Evolutionary conservation across 2,797 vertebrate genomes (phyloP).

Genomic region (Lates japonicus): DNA sequence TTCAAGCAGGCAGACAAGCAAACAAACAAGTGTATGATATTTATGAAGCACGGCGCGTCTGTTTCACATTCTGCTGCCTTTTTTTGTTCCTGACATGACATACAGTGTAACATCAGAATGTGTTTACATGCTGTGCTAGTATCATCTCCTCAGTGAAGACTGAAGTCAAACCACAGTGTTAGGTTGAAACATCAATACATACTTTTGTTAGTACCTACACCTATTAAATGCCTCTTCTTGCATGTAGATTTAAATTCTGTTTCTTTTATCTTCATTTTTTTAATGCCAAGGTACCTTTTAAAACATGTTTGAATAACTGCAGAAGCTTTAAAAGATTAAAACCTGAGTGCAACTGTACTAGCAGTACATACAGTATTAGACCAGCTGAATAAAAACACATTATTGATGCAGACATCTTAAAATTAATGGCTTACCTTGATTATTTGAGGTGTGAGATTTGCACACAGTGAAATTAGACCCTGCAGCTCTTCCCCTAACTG

Average conservation of each 20-base stretch:
- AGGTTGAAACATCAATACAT: slow-evolving; percentile 6
- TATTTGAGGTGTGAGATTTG: not conserved
- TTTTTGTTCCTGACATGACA: slow-evolving; percentile 24
- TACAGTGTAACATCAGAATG: not conserved
- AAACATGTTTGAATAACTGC: not conserved
- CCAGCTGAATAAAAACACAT: not conserved
- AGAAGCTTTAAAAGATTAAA: not conserved
- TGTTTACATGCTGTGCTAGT: slow-evolving; percentile 9
- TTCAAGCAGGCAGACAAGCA: slow-evolving; percentile 38
- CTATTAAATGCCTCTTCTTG: not conserved
- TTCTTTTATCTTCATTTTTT: not conserved
- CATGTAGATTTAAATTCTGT: not conserved
- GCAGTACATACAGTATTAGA: too few relatives aligned
- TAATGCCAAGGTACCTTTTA: not conserved
- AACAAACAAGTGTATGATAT: slow-evolving; percentile 53
- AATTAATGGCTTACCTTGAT: not conserved
- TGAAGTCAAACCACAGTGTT: slow-evolving; percentile 28
- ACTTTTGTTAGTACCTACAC: not conserved
- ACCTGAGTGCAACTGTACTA: not conserved
- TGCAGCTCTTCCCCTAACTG: not conserved
- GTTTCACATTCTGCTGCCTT: slow-evolving; percentile 40
- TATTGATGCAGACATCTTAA: not conserved
- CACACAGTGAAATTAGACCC: not conserved
- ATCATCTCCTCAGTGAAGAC: slow-evolving; percentile 9
- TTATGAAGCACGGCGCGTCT: slow-evolving; percentile 36